Percentiles rank a stretch among this genome's conserved stretches.
Conservation (phyloP, 2,797 vertebrate genomes). For the Lophius americanus region DNA sequence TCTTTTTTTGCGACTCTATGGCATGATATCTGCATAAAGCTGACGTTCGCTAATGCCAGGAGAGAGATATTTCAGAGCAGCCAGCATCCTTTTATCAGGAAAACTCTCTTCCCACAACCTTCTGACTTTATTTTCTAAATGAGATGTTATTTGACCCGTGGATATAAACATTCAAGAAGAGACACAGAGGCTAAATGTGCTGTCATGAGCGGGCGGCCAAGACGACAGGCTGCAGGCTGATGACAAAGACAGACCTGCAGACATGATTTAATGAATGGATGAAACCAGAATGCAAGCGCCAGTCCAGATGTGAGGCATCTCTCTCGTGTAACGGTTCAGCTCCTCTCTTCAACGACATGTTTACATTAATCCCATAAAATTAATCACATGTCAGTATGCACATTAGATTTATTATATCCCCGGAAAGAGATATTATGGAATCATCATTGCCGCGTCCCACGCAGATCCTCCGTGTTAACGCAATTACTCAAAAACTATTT, state of each 20-base stretch:
- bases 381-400: not conserved
- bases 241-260: slow-evolving; percentile 54
- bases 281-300: slow-evolving; percentile 6
- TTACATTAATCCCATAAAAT: not conserved
- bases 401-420: too few relatives aligned
- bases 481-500: too few relatives aligned
- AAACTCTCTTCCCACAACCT: slow-evolving; percentile 14
- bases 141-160: slow-evolving; percentile 34
- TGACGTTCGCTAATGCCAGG: slow-evolving; percentile 47
- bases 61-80: slow-evolving; percentile 44
- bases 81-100: slow-evolving; percentile 13
- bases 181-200: slow-evolving; percentile 45
- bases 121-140: slow-evolving; percentile 45
- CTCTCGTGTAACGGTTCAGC: too few relatives aligned
- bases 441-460: too few relatives aligned
- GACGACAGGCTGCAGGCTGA: slow-evolving; percentile 46
- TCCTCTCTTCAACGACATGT: not conserved
- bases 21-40: too few relatives aligned
- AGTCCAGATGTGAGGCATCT: slow-evolving; percentile 2
- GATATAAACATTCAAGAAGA: slow-evolving; percentile 26
- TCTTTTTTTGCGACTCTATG: too few relatives aligned
- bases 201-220: not conserved
- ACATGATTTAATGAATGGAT: slow-evolving; percentile 49
- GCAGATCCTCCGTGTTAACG: too few relatives aligned
- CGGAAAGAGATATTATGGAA: too few relatives aligned